phyloP scores from a whole-genome alignment of 2,797 vertebrate genomes.

The Myotis findleyi region DNA sequence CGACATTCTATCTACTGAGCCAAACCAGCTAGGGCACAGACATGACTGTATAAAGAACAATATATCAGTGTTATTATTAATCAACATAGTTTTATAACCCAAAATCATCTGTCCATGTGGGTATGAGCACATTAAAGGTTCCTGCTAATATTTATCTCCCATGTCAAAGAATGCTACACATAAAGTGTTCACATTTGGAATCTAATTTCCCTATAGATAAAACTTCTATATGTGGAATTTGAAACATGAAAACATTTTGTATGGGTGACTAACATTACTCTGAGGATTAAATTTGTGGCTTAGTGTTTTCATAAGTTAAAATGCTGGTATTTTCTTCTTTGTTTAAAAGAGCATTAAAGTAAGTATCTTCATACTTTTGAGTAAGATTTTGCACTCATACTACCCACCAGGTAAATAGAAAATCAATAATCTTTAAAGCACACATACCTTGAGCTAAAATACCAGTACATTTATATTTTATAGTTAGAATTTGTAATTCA shows the following conservation, averaged over 20 bases:
- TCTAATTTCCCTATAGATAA: conserved; percentile 49
- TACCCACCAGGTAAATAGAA: background rate
- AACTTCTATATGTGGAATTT: conserved; percentile 8
- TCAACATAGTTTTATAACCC: background rate
- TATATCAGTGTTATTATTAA: background rate
- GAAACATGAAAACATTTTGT: conserved; percentile 9
- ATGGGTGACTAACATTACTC: conserved; percentile 2
- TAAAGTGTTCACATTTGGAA: background rate
- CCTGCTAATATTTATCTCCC: background rate
- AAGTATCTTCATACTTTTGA: background rate
- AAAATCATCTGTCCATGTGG: background rate
- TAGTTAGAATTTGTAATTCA: background rate
- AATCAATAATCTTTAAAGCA: background rate
- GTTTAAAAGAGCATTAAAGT: conserved; percentile 23
- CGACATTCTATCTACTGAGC: too few relatives aligned
- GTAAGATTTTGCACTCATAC: background rate
- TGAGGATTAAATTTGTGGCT: background rate
- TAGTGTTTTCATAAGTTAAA: conserved; percentile 23
- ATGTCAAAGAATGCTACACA: background rate
- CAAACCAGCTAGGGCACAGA: background rate
- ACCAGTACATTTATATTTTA: background rate
- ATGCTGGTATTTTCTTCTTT: background rate
- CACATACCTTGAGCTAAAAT: background rate
- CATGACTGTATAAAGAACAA: background rate
- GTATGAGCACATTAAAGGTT: background rate